Base-by-base conservation (phyloP, 2,797 vertebrate genomes). In the Okamejei kenojei region DNA sequence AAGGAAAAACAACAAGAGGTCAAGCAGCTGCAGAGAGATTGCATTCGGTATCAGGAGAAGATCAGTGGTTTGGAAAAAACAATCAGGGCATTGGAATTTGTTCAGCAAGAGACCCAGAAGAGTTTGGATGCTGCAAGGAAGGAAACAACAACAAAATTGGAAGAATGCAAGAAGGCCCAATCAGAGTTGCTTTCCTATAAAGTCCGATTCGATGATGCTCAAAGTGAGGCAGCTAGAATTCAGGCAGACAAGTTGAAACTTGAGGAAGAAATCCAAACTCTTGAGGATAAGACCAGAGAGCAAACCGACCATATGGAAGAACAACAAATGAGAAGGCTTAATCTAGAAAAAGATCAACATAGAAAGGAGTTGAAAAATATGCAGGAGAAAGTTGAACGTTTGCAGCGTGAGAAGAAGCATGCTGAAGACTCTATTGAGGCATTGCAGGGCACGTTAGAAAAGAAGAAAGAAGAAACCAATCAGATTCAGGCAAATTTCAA, bases 1-100 rank as follows among this genome's bases (percentile, higher is more conserved):
- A 97, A 97, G 94, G 98, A 99, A 94, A 99, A 99, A 93, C 99
- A 99, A 94, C 96, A 98, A 94, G 99, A 99, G 94, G 97, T 99
- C 1, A 97, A 97, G 68, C 98, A 99, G 95, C 96, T 99, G 93
- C 99, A 99, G 95, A 98, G 96, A 93, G 98, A 99, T 94, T 97
- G 97, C 94, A 99, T 99, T 94, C 96, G 96, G 93, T 98, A 97
- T 95, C 99, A 99, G 95, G 99, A 99, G 95, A 98, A 97, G 94
- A 98, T 97, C 94, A 99, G 98, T 45, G 96, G 97, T 88, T 95
- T 99, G 93, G 97, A 97, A 65, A 97, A 95, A 94, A 97, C 98
- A 4, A 93, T 96, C 1, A 99, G 98, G 94, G 96, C 97, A 1
- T 95, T 98, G 93, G 96, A 97, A 94, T 96, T 98, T 0, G 95